Conservation (phyloP, 2,888 invertebrate species). For the Trachelus iudaicus region DNA sequence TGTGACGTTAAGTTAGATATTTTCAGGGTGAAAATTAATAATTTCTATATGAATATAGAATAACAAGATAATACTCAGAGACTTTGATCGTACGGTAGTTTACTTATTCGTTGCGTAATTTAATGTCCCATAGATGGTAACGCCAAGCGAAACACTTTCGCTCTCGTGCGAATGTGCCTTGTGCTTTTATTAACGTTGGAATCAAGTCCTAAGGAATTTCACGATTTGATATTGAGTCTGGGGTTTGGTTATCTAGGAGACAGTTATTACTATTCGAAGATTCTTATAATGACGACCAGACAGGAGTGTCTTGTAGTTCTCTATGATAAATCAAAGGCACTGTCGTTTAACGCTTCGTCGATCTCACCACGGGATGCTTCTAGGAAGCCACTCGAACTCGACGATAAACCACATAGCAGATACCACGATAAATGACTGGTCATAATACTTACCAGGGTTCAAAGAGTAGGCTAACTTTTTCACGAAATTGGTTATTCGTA, state of each 20-base stretch:
- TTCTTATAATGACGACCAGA: neutral
- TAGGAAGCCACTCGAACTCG: neutral
- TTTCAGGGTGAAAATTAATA: neutral
- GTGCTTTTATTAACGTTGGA: neutral
- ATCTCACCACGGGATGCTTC: neutral
- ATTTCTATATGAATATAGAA: neutral
- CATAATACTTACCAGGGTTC: slow-evolving; percentile 77
- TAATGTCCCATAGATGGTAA: slow-evolving; percentile 27
- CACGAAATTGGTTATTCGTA: slow-evolving; percentile 82
- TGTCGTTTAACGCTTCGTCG: neutral
- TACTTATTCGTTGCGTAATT: slow-evolving; percentile 32
- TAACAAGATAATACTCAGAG: neutral
- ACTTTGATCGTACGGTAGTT: neutral
- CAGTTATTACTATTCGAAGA: neutral
- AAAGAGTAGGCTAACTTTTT: slow-evolving; percentile 86
- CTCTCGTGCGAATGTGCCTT: slow-evolving; percentile 36
- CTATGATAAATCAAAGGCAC: neutral
- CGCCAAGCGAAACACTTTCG: slow-evolving; percentile 57
- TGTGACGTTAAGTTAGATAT: neutral
- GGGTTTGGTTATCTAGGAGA: neutral
- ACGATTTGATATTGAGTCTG: neutral
- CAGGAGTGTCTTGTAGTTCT: neutral
- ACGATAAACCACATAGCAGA: neutral
- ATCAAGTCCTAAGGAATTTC: neutral
- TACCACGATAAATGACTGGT: neutral